A percentile compares a stretch with the other conserved stretches of the same genome.
Conservation (phyloP, 1,140 invertebrate species). For the Brachionus koreanus region DNA sequence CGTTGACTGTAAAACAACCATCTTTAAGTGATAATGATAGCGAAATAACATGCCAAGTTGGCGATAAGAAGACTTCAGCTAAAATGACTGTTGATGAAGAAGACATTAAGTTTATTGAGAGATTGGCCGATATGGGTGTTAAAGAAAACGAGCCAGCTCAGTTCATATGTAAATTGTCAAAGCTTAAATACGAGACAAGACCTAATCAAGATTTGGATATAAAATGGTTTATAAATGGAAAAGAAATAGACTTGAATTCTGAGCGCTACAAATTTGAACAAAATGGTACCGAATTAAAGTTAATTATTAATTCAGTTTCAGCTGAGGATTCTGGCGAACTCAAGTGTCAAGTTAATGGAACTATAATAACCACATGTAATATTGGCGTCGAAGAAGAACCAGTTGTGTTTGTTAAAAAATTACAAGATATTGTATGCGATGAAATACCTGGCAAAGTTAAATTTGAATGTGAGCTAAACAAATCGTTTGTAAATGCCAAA, state of each 20-base stretch:
- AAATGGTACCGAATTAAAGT: constrained; percentile 24
- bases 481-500: constrained; percentile 17
- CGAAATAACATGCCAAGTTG: constrained; percentile 32
- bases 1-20: not conserved
- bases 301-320: not conserved
- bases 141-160: constrained; percentile 35
- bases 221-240: constrained; percentile 39
- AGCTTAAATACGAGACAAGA: constrained; percentile 20
- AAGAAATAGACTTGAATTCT: constrained; percentile 11
- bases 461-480: constrained; percentile 37
- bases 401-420: constrained; percentile 24
- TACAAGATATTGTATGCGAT: not conserved
- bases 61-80: not conserved
- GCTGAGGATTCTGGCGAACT: constrained; percentile 38
- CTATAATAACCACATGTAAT: not conserved
- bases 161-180: constrained; percentile 29
- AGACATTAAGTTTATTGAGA: constrained; percentile 18
- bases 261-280: not conserved
- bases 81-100: constrained; percentile 35
- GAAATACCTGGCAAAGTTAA: constrained; percentile 12
- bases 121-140: constrained; percentile 7
- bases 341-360: constrained; percentile 30
- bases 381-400: constrained; percentile 40
- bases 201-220: constrained; percentile 26
- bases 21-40: not conserved